phyloP scores from a whole-genome alignment of 2,113 vertebrate species.

The Calypte anna region DNA sequence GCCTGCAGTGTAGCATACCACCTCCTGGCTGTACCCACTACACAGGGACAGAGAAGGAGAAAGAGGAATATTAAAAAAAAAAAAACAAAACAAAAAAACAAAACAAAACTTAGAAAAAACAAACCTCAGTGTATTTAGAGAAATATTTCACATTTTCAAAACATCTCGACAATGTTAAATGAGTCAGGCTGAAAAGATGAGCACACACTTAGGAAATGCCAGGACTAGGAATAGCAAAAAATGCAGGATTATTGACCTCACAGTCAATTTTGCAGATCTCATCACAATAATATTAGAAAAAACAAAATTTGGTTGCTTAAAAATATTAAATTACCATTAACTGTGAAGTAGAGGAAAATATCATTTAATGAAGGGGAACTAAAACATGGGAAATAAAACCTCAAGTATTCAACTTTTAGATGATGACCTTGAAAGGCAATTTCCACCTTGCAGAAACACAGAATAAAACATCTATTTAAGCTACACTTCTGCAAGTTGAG shows the following conservation, averaged over 20 bases:
- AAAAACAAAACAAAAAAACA: background rate
- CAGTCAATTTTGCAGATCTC: background rate
- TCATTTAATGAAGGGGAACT: background rate
- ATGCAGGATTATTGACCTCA: background rate
- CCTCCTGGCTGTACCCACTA: constrained; percentile 94
- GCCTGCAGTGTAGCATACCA: constrained; percentile 92
- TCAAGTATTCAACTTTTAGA: background rate
- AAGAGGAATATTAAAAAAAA: background rate
- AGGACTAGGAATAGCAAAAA: background rate
- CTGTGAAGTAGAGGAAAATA: background rate
- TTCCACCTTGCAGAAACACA: background rate
- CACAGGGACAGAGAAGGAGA: background rate
- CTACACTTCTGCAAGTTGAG: background rate
- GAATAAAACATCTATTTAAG: background rate
- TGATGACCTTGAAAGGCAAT: background rate
- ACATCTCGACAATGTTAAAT: background rate
- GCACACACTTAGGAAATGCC: background rate
- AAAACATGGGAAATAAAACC: background rate
- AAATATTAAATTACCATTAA: background rate
- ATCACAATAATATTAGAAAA: background rate
- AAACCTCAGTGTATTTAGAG: background rate
- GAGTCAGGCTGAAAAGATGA: background rate
- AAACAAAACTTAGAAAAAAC: background rate
- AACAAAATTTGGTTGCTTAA: background rate
- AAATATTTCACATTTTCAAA: background rate